Base-by-base conservation (phyloP, 2,888 invertebrate species). In the Tuberolachnus salignus region DNA sequence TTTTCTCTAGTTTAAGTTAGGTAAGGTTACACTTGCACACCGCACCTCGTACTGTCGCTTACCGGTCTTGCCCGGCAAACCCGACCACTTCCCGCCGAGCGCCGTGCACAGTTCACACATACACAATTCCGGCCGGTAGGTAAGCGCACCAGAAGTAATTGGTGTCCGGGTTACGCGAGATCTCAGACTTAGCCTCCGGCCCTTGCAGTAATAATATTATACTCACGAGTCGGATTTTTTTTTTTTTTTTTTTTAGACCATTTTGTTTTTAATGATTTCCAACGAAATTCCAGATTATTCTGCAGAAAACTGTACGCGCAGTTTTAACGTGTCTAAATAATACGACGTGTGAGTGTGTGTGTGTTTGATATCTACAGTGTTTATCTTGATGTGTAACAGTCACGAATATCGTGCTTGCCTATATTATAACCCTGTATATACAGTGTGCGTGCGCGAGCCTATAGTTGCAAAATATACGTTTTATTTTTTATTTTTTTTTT, bases 361-460 rank as follows among this genome's bases (percentile, higher is more conserved):
- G 10, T 26, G 21, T 21, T 19, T 42, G 16, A 51, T 53, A 53
- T 51, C 16, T 63, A 16, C 23, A 2, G 53, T 53, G 63, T 64
- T 74, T 42, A 55, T 74, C 64, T 74, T 53, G 73, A 74, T n/a
- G 73, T 74, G 63, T 42, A 42, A 64, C 63, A 42, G 53, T 64
- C 74, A 74, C 74, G 74, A 74, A 74, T 64, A 23, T 74, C 74
- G 74, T 74, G 74, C 42, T 34, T 16, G 14, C 61, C 55, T 13
- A 19, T 10, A 34, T 6, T 46, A 23, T 21, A 34, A 34, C 34
- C 14, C 49, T 1, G 63, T 16, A 44, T 42, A 1, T 9, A 19
- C 1, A 19, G 42, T 42, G 9, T 69, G 53, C 9, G 13, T 51
- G 6, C 2, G n/a, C 19, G 9, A 21, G 2, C 42, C 71, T 49